These are phyloP conservation scores for Metallyticus violacea DNA, from an alignment of 2,888 invertebrate genomes.

Conservation along the genomic window DNA sequence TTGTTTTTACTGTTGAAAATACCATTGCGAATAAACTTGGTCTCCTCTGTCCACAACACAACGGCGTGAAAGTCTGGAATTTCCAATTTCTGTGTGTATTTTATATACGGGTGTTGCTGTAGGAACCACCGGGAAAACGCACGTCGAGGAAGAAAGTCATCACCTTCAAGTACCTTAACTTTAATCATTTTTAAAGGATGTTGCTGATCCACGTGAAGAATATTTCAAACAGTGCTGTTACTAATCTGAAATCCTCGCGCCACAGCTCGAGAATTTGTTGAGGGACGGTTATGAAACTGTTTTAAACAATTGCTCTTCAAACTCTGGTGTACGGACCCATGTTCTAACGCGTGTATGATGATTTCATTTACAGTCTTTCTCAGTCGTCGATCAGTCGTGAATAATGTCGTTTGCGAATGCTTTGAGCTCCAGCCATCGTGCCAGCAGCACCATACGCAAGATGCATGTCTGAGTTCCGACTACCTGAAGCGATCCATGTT, in stretches of 20 bases:
- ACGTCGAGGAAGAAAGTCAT: background rate
- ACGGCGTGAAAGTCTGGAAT: background rate
- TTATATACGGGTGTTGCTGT: too few species aligned
- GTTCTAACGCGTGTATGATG: background rate
- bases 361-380: background rate
- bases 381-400: background rate
- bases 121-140: background rate
- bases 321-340: too few species aligned
- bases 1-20: background rate
- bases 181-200: background rate
- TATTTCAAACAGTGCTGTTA: background rate
- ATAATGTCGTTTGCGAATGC: background rate
- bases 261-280: too few species aligned
- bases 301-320: too few species aligned
- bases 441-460: background rate
- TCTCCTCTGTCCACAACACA: background rate
- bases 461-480: too few species aligned
- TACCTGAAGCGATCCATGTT: background rate
- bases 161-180: background rate
- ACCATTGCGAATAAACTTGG: background rate
- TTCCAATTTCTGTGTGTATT: too few species aligned
- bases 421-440: background rate
- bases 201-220: background rate
- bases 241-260: too few species aligned
- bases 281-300: too few species aligned